A percentile compares a stretch with the other conserved stretches of the same genome.
These are phyloP conservation scores for Lutjanus campechanus DNA, from an alignment of 2,797 vertebrate genomes.

Conservation along the genomic window DNA sequence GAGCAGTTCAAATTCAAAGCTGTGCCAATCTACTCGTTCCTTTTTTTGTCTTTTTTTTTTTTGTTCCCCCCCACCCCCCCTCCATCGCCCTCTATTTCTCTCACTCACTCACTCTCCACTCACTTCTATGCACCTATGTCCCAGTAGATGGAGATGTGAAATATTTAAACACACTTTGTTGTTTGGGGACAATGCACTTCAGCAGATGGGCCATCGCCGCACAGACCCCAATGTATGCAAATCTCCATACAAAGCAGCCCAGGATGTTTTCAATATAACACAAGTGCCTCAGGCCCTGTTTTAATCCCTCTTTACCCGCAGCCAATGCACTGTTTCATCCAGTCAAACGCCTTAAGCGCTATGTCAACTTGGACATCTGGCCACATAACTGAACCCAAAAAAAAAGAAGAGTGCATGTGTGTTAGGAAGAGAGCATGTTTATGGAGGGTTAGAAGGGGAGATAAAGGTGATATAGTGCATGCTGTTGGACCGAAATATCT, in stretches of 20 bases:
- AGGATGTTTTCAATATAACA: slow-evolving; percentile 96
- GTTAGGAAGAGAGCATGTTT: slow-evolving; percentile 61
- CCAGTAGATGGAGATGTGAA: slow-evolving; percentile 88
- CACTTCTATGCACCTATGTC: slow-evolving; percentile 75
- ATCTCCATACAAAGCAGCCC: slow-evolving; percentile 95
- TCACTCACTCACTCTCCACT: slow-evolving; percentile 52
- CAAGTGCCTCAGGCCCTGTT: slow-evolving; percentile 95
- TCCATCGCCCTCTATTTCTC: slow-evolving; percentile 60
- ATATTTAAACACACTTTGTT: slow-evolving; percentile 93
- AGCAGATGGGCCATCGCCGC: slow-evolving; percentile 94
- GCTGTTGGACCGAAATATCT: slow-evolving; percentile 88
- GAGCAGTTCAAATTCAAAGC: slow-evolving; percentile 87
- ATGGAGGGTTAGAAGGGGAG: slow-evolving; percentile 48
- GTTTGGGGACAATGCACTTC: slow-evolving; percentile 90
- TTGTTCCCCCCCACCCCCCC: slow-evolving; percentile 35
- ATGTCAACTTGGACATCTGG: slow-evolving; percentile 98
- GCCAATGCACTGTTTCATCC: slow-evolving; percentile 96
- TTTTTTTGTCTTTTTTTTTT: slow-evolving; percentile 62
- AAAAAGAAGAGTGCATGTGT: slow-evolving; percentile 67
- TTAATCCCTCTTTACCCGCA: slow-evolving; percentile 94
- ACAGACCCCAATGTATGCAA: slow-evolving; percentile 91
- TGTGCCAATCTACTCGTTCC: slow-evolving; percentile 84
- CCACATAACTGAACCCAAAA: slow-evolving; percentile 86
- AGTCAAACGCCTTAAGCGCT: slow-evolving; percentile 96
- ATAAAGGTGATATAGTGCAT: slow-evolving; percentile 66